Base-by-base conservation (phyloP, 2,888 invertebrate genomes). In the Aquatica leii region DNA sequence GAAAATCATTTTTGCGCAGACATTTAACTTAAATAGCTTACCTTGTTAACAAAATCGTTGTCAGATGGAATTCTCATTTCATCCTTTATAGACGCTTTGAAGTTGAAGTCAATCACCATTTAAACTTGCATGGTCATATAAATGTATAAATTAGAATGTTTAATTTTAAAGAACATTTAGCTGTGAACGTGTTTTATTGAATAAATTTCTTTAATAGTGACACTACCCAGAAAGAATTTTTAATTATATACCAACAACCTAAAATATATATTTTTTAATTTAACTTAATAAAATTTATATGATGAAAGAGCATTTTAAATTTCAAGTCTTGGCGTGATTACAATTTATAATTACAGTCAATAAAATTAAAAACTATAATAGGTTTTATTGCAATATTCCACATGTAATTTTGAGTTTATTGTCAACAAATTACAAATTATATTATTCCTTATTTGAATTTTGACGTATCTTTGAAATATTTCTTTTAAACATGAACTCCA, bases 401-500 rank as follows among this genome's bases (percentile, higher is more conserved):
- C 41, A 18, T 37, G 24, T 41, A 24, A 52, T 53, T 57, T 43
- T 12, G 34, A 35, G 59, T 59, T 59, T 59, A 59, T 53, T 59
- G 46, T 59, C 59, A 59, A 53, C 59, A 53, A 53, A 59, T 59
- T 53, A 48, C 52, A 21, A 59, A 53, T 59, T 59, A 52, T 46
- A 53, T 43, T 46, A 9, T 35, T 37, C 40, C 40, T 14, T 48
- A 24, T 14, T 1, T 34, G 50, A 50, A 43, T 40, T 51, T 58
- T 51, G 58, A 58, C 58, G 58, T 58, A 58, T 51, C 58, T 58
- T 41, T 58, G 58, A 58, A 58, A 58, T 62, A 62, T 58, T 53
- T 53, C 57, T 46, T 41, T 59, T 48, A 54, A 59, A 51, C 63
- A 63, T 59, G 59, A 59, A 63, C 63, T 59, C 55, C 59, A 63